Base-by-base conservation (phyloP, 2,113 vertebrate genomes). In the Thermophis baileyi region DNA sequence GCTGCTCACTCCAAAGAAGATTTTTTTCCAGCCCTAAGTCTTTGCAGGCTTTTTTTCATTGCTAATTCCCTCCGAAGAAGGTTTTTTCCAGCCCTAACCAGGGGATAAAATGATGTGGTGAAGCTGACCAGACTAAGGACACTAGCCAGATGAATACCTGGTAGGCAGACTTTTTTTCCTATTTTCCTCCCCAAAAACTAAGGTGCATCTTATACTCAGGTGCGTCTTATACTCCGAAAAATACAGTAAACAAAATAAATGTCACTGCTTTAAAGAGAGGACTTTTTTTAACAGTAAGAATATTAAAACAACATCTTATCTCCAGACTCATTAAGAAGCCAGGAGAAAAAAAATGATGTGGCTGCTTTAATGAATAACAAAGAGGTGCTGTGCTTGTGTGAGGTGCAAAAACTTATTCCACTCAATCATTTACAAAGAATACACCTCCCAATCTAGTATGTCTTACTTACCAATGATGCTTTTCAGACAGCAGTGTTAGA, bases 401-500 rank as follows among this genome's bases (percentile, higher is more conserved):
- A 3, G 2, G 16, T 40, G n/a, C 69, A 81, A 81, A 81, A 40
- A 81, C 6, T 3, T 81, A 74, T 20, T 20, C 69, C 16, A 40
- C 0, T n/a, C n/a, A 7, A 81, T 81, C 35, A 20, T 81, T 40
- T 40, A 40, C n/a, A 40, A 40, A 81, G 16, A 81, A 40, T 22
- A 81, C 35, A 40, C 6, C 35, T 20, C 69, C 35, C 69, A 20
- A 8, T 40, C 16, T 30, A 63, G 44, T 54, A 49, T 20, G 3
- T 14, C 92, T 93, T 93, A 98, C 99, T 98, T 98, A 99, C 99
- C 99, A 99, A 85, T 99, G 99, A 55, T 99, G 98, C 93, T 99
- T 99, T 94, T 99, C 99, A n/a, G 98, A 98, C 97, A 97, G 98
- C 44, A 98, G 91, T 0, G 99, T 99, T 96, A 99, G 98, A 89